Percentiles rank a stretch among this genome's conserved stretches.
Evolutionary conservation across 1,140 invertebrate genomes (phyloP).

Genomic region (Thaumetopoea pityocampa): DNA sequence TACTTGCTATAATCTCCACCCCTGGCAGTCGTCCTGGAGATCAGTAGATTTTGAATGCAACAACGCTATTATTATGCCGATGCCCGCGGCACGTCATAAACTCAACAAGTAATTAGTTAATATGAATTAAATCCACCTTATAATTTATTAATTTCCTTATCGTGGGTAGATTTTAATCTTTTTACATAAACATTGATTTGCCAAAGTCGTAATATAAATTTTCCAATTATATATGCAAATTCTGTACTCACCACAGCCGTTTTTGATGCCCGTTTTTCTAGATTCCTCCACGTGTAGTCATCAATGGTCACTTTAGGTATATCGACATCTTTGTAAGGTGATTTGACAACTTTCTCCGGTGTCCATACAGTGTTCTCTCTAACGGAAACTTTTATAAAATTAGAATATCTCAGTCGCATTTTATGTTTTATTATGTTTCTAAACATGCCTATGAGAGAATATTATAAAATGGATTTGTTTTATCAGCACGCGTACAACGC

Average conservation of each 20-base stretch:
- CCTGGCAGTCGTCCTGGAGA: too few relatives aligned
- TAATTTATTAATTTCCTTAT: too few relatives aligned
- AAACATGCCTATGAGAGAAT: not conserved
- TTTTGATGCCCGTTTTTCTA: slow-evolving; percentile 77
- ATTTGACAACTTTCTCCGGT: slow-evolving; percentile 36
- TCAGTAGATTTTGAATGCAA: too few relatives aligned
- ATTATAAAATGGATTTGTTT: too few relatives aligned
- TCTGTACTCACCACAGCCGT: slow-evolving; percentile 77
- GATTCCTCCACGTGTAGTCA: slow-evolving; percentile 79
- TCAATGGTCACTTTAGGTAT: slow-evolving; percentile 74
- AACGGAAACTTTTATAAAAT: slow-evolving; percentile 13
- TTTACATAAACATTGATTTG: too few relatives aligned
- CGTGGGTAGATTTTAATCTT: too few relatives aligned
- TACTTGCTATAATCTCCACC: too few relatives aligned
- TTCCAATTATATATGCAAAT: not conserved
- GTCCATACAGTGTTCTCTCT: slow-evolving; percentile 41
- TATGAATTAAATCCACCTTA: too few relatives aligned
- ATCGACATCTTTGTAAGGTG: slow-evolving; percentile 66
- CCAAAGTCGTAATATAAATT: slow-evolving; percentile 37
- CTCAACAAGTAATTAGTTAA: too few relatives aligned
- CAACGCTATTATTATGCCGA: too few relatives aligned
- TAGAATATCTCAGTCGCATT: slow-evolving; percentile 2
- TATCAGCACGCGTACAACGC: too few relatives aligned
- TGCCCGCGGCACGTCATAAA: too few relatives aligned
- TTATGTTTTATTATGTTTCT: slow-evolving; percentile 1